Evolutionary conservation across 1,140 invertebrate species (phyloP).

Genomic region (Penaeus chinensis): DNA sequence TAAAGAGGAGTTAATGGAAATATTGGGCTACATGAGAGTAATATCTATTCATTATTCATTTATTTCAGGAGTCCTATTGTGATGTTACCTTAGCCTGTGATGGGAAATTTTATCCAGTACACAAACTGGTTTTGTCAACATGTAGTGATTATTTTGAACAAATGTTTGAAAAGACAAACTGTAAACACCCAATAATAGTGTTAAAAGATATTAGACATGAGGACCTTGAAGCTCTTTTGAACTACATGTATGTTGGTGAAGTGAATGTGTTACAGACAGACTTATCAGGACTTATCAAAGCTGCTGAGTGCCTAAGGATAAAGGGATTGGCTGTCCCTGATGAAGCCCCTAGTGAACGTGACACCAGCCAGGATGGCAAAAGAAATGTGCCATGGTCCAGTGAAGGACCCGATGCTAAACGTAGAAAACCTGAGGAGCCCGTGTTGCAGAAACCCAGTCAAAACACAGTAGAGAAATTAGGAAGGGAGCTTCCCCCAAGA

Average conservation of each 20-base stretch:
- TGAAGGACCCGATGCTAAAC: conserved; percentile 56
- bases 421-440: conserved; percentile 50
- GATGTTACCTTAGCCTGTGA: conserved; percentile 58
- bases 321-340: conserved; percentile 62
- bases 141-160: conserved; percentile 57
- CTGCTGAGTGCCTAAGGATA: conserved; percentile 61
- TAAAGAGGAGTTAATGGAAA: neutral
- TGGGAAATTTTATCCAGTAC: conserved; percentile 56
- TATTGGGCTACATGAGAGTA: neutral
- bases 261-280: conserved; percentile 61
- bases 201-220: conserved; percentile 59
- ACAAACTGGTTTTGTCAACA: conserved; percentile 53
- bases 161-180: conserved; percentile 53
- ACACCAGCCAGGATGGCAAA: conserved; percentile 40
- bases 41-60: neutral
- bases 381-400: conserved; percentile 41
- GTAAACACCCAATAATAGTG: conserved; percentile 50
- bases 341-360: conserved; percentile 51
- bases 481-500: conserved; percentile 2
- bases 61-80: conserved; percentile 59
- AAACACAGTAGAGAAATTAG: conserved; percentile 17
- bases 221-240: conserved; percentile 59
- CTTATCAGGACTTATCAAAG: conserved; percentile 61
- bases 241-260: conserved; percentile 63
- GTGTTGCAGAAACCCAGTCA: conserved; percentile 26